Base-by-base conservation (phyloP, 2,888 invertebrate species). In the Troides aeacus region DNA sequence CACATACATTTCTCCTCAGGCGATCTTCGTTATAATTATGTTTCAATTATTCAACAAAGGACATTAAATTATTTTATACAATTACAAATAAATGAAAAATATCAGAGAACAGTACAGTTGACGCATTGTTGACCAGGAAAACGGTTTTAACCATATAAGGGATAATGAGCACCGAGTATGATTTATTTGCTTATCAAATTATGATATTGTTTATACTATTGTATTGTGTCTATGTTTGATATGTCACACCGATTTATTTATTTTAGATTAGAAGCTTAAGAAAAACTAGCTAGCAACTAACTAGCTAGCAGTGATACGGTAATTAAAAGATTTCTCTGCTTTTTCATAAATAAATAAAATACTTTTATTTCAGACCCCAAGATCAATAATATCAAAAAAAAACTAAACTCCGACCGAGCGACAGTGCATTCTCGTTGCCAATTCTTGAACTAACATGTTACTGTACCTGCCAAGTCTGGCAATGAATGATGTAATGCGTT, bases 91-190 rank as follows among this genome's bases (percentile, higher is more conserved):
- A 50, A 36, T 62, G 58, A 18, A n/a, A 17, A 24, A 5, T 60
- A 69, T 69, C 64, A 24, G n/a, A 39, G 64, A 30, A 12, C 24
- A 15, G 30, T 62, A 12, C 24, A 15, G 30, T 62, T 30, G 42
- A 57, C 42, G 66, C 62, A 57, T 59, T n/a, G 24, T 46, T n/a
- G 15, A 66, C 59, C n/a, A 70, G 66, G 66, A 66, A 70, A 70
- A 59, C 64, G 59, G 70, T 72, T 71, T 71, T 72, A 68, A 68
- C 75, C 73, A 70, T 77, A 74, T 69, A 75, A 74, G 74, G 74
- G 62, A 72, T 21, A 65, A 56, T 61, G 17, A 58, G 5, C 8
- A 36, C 62, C 30, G 39, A 17, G 1, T 21, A 15, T 61, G 56
- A 65, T 65, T 61, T 30, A 46, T 57, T 61, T 57, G 36, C 30